These are phyloP conservation scores for Chrysolina haemoptera DNA, from an alignment of 2,888 invertebrate genomes.

Conservation along the genomic window DNA sequence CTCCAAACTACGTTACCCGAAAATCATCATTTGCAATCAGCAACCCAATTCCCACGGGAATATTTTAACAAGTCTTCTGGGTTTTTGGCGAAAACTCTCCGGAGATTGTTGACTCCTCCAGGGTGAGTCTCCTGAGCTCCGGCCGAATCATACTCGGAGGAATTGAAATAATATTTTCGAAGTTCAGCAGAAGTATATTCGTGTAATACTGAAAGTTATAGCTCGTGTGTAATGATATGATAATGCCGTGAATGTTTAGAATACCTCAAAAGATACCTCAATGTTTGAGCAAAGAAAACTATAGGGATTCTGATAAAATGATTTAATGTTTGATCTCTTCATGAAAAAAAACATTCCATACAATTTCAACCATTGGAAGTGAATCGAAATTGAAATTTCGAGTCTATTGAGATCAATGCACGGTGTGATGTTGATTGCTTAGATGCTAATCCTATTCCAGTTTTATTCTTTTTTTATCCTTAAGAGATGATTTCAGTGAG, in stretches of 20 bases:
- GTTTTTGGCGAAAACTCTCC: constrained; percentile 63
- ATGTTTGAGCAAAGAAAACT: too few species aligned
- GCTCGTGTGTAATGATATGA: constrained; percentile 28
- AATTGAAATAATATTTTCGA: constrained; percentile 63
- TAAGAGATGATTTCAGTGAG: too few species aligned
- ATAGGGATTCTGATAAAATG: too few species aligned
- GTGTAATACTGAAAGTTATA: constrained; percentile 37
- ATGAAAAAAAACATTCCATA: too few species aligned
- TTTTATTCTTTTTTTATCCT: too few species aligned
- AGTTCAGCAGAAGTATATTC: constrained; percentile 49
- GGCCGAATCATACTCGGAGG: constrained; percentile 62
- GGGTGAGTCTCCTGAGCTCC: constrained; percentile 59
- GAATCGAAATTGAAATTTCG: too few species aligned
- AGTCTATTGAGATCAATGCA: too few species aligned
- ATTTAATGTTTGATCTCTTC: too few species aligned
- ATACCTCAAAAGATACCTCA: background rate
- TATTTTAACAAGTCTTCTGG: constrained; percentile 68
- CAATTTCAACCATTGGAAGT: too few species aligned
- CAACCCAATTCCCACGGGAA: constrained; percentile 67
- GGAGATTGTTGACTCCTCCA: constrained; percentile 61
- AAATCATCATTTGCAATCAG: constrained; percentile 58
- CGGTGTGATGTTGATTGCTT: too few species aligned
- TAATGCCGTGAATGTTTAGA: constrained; percentile 21
- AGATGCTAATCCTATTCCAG: too few species aligned
- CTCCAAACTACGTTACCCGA: background rate